phyloP scores from a whole-genome alignment of 2,113 vertebrate genomes.

The Pedetes capensis region DNA sequence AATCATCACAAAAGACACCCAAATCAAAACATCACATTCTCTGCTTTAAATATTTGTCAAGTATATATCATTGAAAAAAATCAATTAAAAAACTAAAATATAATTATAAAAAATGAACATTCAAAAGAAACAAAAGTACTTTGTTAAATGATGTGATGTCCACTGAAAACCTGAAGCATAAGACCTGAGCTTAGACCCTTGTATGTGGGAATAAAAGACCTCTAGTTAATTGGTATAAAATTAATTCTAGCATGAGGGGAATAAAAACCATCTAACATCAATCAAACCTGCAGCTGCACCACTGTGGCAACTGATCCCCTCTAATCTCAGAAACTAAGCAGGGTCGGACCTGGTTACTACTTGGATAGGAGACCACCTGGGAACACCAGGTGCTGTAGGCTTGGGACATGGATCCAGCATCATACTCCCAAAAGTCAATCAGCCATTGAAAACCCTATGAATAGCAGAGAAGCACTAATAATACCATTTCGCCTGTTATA shows the following conservation, averaged over 20 bases:
- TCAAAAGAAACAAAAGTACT: not conserved
- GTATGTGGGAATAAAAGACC: accelerated
- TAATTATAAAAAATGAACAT: not conserved
- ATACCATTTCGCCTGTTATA: too few species aligned
- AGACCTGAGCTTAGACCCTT: not conserved
- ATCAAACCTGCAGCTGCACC: too few species aligned
- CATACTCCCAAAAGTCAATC: too few species aligned
- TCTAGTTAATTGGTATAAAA: not conserved
- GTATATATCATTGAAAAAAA: too few species aligned
- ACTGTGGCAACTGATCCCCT: too few species aligned
- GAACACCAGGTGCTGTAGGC: too few species aligned
- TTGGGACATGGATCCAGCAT: too few species aligned
- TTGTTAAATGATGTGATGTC: not conserved
- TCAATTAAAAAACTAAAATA: not conserved
- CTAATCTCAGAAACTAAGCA: too few species aligned
- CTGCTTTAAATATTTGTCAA: not conserved
- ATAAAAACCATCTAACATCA: not conserved
- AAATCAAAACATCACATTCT: not conserved
- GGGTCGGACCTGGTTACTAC: too few species aligned
- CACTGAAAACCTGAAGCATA: not conserved
- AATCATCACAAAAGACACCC: not conserved
- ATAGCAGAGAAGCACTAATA: too few species aligned
- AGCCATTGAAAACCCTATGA: too few species aligned
- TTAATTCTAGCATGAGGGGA: not conserved
- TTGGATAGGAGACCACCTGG: too few species aligned